Conservation (phyloP, 1,140 invertebrate genomes). For the Drosophila santomea region DNA sequence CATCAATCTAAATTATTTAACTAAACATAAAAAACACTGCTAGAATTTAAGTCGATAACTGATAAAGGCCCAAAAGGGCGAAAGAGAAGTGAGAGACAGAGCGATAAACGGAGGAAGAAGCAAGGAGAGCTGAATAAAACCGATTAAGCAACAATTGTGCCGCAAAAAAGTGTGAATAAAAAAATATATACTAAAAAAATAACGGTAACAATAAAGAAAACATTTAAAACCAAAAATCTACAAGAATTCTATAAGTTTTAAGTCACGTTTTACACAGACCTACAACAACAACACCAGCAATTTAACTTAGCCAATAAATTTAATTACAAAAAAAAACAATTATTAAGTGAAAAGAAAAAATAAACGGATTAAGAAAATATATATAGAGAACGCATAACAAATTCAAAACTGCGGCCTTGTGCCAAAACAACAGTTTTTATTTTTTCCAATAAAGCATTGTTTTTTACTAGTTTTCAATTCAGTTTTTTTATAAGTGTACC, state of each 20-base stretch:
- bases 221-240: slow-evolving; percentile 83
- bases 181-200: slow-evolving; percentile 63
- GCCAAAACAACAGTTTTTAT: slow-evolving; percentile 72
- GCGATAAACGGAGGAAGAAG: slow-evolving; percentile 17
- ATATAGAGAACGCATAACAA: slow-evolving; percentile 16
- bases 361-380: slow-evolving; percentile 25
- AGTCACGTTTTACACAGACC: slow-evolving; percentile 79
- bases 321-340: slow-evolving; percentile 6
- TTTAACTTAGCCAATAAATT: slow-evolving; percentile 75
- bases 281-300: slow-evolving; percentile 59
- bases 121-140: slow-evolving; percentile 47
- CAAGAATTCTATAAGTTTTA: slow-evolving; percentile 81
- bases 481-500: slow-evolving; percentile 81
- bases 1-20: slow-evolving; percentile 79
- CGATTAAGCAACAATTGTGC: slow-evolving; percentile 80
- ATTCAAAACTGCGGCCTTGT: slow-evolving; percentile 62
- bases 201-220: slow-evolving; percentile 81
- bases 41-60: slow-evolving; percentile 52
- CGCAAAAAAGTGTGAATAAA: slow-evolving; percentile 68
- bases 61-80: slow-evolving; percentile 23
- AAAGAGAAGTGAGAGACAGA: slow-evolving; percentile 24
- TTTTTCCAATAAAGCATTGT: slow-evolving; percentile 70
- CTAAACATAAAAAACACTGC: slow-evolving; percentile 53
- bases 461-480: slow-evolving; percentile 78
- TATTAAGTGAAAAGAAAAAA: slow-evolving; percentile 58